Evolutionary conservation across 1,140 invertebrate species (phyloP).

Genomic region (Drosophila funebris): DNA sequence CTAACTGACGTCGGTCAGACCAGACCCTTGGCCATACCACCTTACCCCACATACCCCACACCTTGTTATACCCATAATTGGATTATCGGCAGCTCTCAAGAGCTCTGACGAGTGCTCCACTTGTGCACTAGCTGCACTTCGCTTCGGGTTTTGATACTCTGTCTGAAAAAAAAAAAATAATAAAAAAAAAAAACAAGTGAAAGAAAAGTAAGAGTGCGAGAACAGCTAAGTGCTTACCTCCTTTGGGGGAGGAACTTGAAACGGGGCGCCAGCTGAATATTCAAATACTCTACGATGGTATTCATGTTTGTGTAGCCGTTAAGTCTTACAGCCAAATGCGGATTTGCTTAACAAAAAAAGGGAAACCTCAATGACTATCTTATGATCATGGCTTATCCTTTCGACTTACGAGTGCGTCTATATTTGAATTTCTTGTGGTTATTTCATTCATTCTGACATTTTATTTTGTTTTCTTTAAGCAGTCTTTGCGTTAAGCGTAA

Average conservation of each 20-base stretch:
- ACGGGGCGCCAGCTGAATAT: not conserved
- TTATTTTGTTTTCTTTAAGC: not conserved
- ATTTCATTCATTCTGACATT: not conserved
- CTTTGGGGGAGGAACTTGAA: not conserved
- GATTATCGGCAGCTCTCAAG: conserved; percentile 68
- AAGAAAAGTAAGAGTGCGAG: conserved; percentile 28
- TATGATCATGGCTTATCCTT: not conserved
- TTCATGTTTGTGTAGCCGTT: conserved; percentile 9
- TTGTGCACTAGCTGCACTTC: conserved; percentile 43
- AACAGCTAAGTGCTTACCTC: conserved; percentile 3
- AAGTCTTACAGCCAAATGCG: conserved; percentile 19
- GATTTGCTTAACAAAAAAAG: not conserved
- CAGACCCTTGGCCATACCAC: conserved; percentile 44
- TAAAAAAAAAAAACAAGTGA: not conserved
- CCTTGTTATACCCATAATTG: conserved; percentile 57
- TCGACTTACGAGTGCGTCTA: not conserved
- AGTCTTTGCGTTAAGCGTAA: too few relatives aligned
- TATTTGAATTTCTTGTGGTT: too few relatives aligned
- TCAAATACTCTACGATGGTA: not conserved
- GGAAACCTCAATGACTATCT: not conserved
- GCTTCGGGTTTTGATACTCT: conserved; percentile 19
- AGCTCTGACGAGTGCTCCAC: conserved; percentile 65
- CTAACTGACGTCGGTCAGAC: not conserved
- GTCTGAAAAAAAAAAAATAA: not conserved
- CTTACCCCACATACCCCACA: not conserved